Evolutionary conservation across 2,797 vertebrate genomes (phyloP).

Genomic region (Myripristis murdjan): DNA sequence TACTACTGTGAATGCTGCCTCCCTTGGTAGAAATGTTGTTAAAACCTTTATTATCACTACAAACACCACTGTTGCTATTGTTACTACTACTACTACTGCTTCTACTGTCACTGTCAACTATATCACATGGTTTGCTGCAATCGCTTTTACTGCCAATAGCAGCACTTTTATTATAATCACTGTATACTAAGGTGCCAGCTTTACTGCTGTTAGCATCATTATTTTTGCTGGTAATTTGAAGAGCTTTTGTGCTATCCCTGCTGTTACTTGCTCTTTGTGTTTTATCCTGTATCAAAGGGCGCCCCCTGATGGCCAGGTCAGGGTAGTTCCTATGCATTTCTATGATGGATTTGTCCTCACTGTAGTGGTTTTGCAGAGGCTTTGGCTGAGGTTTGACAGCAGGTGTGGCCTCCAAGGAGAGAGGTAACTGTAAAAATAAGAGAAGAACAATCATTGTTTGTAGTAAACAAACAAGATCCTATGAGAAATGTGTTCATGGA

Average conservation of each 20-base stretch:
- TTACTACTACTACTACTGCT: not conserved
- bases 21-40: not conserved
- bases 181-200: not conserved
- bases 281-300: conserved; percentile 61
- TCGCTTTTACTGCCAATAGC: not conserved
- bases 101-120: not conserved
- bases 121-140: not conserved
- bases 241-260: conserved; percentile 4
- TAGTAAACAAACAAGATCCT: too few relatives aligned
- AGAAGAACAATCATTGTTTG: not conserved
- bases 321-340: conserved; percentile 85
- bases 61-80: not conserved
- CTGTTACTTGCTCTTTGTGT: not conserved
- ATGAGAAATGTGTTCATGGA: too few relatives aligned
- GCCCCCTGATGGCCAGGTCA: conserved; percentile 86
- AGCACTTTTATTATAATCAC: not conserved
- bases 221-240: not conserved
- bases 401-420: conserved; percentile 15
- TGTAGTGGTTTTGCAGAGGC: conserved; percentile 7
- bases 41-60: not conserved
- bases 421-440: conserved; percentile 33
- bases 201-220: not conserved
- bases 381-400: conserved; percentile 11
- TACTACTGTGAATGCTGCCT: not conserved
- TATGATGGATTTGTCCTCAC: conserved; percentile 75